Evolutionary conservation across 2,113 vertebrate genomes (phyloP).

Genomic region (Pholis gunnellus): DNA sequence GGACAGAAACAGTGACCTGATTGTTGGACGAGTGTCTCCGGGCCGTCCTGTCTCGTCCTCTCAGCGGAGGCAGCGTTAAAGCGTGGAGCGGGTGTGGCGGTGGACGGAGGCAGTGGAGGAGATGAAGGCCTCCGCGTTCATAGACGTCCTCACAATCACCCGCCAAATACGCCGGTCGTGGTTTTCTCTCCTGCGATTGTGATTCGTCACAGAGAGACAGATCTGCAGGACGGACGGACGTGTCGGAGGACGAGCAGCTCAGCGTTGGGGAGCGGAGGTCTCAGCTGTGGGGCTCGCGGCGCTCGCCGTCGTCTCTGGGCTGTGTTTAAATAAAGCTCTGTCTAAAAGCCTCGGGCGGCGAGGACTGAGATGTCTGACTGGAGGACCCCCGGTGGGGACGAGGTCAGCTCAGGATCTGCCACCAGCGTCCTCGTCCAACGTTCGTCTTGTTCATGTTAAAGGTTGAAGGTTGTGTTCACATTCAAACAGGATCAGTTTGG

Average conservation of each 20-base stretch:
- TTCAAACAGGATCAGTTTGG: too few relatives aligned
- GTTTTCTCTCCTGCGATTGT: too few relatives aligned
- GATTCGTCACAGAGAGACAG: not conserved
- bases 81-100: not conserved
- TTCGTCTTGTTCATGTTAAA: not conserved
- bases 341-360: slow-evolving; percentile 53
- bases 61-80: not conserved
- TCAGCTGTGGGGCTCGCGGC: slow-evolving; percentile 64
- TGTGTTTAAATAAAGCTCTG: slow-evolving; percentile 72
- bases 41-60: slow-evolving; percentile 32
- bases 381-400: not conserved
- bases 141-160: not conserved
- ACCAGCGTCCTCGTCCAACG: not conserved
- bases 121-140: slow-evolving; percentile 1
- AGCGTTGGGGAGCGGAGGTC: slow-evolving; percentile 21
- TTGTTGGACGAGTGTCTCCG: slow-evolving; percentile 8
- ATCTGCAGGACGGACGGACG: slow-evolving; percentile 5
- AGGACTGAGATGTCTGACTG: slow-evolving; percentile 52
- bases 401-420: slow-evolving; percentile 23
- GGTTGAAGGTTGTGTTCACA: too few relatives aligned
- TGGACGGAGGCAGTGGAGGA: not conserved
- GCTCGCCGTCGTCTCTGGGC: slow-evolving; percentile 51
- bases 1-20: slow-evolving; percentile 45
- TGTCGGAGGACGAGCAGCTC: slow-evolving; percentile 37
- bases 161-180: not conserved